Conservation (phyloP, 1,140 invertebrate species). For the Gonatopus flavifemur region DNA sequence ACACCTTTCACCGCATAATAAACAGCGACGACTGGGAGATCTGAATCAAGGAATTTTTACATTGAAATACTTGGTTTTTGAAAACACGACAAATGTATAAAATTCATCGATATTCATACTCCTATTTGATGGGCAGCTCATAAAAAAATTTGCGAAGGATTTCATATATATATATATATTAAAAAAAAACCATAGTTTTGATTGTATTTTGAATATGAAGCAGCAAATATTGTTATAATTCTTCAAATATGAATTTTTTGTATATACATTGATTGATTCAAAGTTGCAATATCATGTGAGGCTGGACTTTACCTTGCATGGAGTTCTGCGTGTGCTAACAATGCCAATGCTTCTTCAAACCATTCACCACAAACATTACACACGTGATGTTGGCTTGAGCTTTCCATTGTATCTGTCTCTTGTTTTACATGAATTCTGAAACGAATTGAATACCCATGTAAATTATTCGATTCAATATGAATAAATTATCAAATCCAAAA, state of each 20-base stretch:
- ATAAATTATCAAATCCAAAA: no score
- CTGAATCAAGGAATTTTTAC: conserved; percentile 19
- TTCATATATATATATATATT: no score
- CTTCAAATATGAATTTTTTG: no score
- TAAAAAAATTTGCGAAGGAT: no score
- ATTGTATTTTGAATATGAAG: no score
- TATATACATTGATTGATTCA: not conserved
- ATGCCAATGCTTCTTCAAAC: conserved; percentile 71
- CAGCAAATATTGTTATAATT: no score
- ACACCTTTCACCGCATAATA: conserved; percentile 67
- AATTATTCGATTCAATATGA: conserved; percentile 5
- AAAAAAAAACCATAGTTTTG: no score
- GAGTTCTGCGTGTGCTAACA: conserved; percentile 74
- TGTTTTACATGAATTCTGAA: conserved; percentile 56
- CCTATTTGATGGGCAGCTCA: no score
- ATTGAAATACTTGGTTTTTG: no score
- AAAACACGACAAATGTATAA: not conserved
- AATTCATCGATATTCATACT: conserved; percentile 1
- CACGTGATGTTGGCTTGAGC: conserved; percentile 59
- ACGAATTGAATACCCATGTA: conserved; percentile 3
- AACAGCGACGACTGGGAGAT: conserved; percentile 60
- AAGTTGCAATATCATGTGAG: no score
- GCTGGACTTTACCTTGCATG: conserved; percentile 70
- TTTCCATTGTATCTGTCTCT: conserved; percentile 56
- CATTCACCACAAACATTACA: conserved; percentile 77